Evolutionary conservation across 1,140 invertebrate genomes (phyloP).

Genomic region (Drosophila prosaltans): DNA sequence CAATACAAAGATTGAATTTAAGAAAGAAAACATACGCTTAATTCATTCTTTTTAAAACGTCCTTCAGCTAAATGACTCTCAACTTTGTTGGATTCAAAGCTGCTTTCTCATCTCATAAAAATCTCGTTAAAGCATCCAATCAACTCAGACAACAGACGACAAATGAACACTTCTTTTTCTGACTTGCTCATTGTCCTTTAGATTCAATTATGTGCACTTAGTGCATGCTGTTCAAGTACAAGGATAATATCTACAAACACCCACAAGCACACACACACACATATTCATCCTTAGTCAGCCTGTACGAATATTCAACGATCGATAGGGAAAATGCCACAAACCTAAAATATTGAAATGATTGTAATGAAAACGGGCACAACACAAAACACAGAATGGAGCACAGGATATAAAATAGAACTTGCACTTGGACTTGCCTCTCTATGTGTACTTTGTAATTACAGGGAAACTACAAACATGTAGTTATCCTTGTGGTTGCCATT

Average conservation of each 20-base stretch:
- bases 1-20: background rate
- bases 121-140: slow-evolving; percentile 40
- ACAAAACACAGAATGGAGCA: background rate
- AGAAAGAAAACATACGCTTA: background rate
- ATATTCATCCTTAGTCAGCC: background rate
- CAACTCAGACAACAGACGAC: slow-evolving; percentile 30
- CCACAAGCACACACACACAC: slow-evolving; percentile 29
- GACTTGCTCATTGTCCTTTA: slow-evolving; percentile 42
- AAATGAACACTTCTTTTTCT: slow-evolving; percentile 21
- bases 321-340: slow-evolving; percentile 75
- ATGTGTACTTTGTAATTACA: slow-evolving; percentile 68
- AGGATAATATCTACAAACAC: slow-evolving; percentile 63
- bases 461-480: slow-evolving; percentile 51
- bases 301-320: slow-evolving; percentile 42
- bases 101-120: slow-evolving; percentile 42
- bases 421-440: slow-evolving; percentile 11
- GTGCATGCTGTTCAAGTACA: slow-evolving; percentile 75
- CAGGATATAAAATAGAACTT: background rate
- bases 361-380: slow-evolving; percentile 26
- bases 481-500: slow-evolving; percentile 52
- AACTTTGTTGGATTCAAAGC: slow-evolving; percentile 18
- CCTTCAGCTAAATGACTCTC: slow-evolving; percentile 2
- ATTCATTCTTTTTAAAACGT: background rate
- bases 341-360: slow-evolving; percentile 67
- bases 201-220: slow-evolving; percentile 75